Evolutionary conservation across 2,797 vertebrate genomes (phyloP).

Genomic region (Distichodus sexfasciatus): DNA sequence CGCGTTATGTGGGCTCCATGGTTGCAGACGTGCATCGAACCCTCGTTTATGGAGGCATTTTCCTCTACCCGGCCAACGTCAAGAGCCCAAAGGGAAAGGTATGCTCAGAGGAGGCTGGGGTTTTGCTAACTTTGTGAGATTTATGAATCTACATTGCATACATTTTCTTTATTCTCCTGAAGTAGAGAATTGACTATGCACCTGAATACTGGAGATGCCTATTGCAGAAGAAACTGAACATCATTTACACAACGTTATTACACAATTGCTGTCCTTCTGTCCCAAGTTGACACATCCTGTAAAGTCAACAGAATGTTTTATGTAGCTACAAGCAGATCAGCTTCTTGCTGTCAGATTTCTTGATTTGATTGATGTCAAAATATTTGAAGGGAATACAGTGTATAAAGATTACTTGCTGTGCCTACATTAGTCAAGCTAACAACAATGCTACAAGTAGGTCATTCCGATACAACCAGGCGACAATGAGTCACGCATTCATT

Average conservation of each 20-base stretch:
- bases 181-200: too few relatives aligned
- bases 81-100: slow-evolving; percentile 97
- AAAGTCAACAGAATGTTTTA: slow-evolving; percentile 1
- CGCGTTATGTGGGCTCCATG: slow-evolving; percentile 94
- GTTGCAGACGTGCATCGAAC: slow-evolving; percentile 96
- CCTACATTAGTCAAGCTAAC: too few relatives aligned
- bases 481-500: too few relatives aligned
- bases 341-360: neutral
- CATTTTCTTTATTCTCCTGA: too few relatives aligned
- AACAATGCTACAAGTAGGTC: too few relatives aligned
- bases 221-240: too few relatives aligned
- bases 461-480: too few relatives aligned
- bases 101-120: slow-evolving; percentile 28
- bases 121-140: too few relatives aligned
- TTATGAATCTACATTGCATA: too few relatives aligned
- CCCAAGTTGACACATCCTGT: neutral
- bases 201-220: too few relatives aligned
- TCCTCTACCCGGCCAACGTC: slow-evolving; percentile 91
- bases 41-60: slow-evolving; percentile 94
- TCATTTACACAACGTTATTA: neutral
- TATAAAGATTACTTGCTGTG: too few relatives aligned
- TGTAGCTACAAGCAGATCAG: neutral
- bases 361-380: neutral
- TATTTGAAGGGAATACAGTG: neutral
- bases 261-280: neutral